Evolutionary conservation across 2,113 vertebrate genomes (phyloP).

Genomic region (Phylloscopus trochilus): DNA sequence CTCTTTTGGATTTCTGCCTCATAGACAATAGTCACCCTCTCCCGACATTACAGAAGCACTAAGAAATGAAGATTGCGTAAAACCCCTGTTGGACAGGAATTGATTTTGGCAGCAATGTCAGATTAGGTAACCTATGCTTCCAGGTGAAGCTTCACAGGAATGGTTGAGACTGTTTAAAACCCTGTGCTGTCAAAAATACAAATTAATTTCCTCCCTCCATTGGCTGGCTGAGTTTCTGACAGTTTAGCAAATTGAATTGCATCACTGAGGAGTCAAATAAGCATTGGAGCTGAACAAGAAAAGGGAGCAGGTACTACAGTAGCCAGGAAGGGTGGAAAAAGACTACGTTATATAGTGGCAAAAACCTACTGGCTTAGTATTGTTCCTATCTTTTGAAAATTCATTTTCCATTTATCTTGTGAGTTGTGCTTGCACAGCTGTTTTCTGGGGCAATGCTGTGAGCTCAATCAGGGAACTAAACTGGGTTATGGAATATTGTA

Average conservation of each 20-base stretch:
- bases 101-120: constrained; percentile 24
- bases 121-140: not conserved
- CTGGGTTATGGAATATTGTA: not conserved
- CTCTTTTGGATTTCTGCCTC: not conserved
- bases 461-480: not conserved
- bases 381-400: not conserved
- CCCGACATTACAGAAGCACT: not conserved
- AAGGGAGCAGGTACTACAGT: not conserved
- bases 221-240: not conserved
- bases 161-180: not conserved
- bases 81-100: not conserved
- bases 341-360: not conserved
- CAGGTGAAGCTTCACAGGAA: constrained; percentile 17
- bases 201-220: not conserved
- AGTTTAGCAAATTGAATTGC: not conserved
- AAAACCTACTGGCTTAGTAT: not conserved
- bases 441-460: not conserved
- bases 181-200: not conserved
- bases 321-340: not conserved
- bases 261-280: not conserved
- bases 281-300: not conserved
- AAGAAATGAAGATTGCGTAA: not conserved
- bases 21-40: not conserved
- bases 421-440: not conserved
- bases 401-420: not conserved